Evolutionary conservation across 2,888 invertebrate species (phyloP).

Genomic region (Balanococcus diminutus): DNA sequence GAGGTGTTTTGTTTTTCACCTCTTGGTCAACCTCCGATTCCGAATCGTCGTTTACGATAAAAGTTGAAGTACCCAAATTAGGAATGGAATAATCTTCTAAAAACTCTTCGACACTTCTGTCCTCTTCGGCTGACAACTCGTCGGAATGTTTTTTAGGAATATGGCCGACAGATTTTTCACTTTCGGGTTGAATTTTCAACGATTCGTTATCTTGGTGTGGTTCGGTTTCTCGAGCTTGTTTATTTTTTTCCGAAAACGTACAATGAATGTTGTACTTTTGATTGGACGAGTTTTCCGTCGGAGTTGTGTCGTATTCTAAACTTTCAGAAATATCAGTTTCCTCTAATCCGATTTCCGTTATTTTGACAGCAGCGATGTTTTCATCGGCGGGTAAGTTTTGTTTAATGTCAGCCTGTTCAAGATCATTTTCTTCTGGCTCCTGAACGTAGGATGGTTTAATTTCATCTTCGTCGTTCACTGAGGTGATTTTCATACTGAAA

Average conservation of each 20-base stretch:
- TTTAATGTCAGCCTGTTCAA: not conserved
- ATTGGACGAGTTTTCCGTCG: not conserved
- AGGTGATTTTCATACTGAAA: not conserved
- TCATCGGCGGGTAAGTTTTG: not conserved
- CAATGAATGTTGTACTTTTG: not conserved
- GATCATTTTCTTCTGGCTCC: not conserved
- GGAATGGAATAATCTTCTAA: conserved; percentile 49
- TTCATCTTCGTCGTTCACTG: not conserved
- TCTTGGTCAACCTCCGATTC: not conserved
- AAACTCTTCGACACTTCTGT: conserved; percentile 47
- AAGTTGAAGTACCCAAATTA: not conserved
- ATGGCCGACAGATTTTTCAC: not conserved
- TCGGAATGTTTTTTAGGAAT: not conserved
- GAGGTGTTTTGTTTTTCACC: not conserved
- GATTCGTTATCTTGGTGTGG: not conserved
- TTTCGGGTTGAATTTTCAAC: not conserved
- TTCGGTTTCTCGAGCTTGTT: not conserved
- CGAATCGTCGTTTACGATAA: conserved; percentile 15
- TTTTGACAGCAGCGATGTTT: not conserved
- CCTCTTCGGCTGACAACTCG: conserved; percentile 21
- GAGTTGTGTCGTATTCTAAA: conserved; percentile 42
- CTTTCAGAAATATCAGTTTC: conserved; percentile 50
- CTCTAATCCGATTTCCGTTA: not conserved
- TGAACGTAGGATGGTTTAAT: not conserved
- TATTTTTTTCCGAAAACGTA: not conserved